These are phyloP conservation scores for Oncopodura yosiiana DNA, from an alignment of 1,140 invertebrate genomes.

Conservation along the genomic window DNA sequence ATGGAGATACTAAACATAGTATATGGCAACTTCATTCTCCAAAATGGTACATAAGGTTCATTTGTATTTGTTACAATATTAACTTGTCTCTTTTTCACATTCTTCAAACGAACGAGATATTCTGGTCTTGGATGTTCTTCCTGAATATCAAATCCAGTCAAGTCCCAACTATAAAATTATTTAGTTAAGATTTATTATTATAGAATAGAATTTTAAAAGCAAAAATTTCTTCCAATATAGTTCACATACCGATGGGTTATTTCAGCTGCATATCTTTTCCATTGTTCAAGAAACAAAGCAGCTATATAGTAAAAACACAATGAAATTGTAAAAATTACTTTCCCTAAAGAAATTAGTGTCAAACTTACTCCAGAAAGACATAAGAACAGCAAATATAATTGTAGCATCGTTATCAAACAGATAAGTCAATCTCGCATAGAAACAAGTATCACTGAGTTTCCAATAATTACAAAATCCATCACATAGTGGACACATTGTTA, in stretches of 20 bases:
- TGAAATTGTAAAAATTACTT: background rate
- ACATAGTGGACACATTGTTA: conserved; percentile 75
- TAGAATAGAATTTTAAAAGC: too few species aligned
- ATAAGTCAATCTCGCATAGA: conserved; percentile 77
- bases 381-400: conserved; percentile 87
- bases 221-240: too few species aligned
- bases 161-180: too few species aligned
- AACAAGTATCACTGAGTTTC: conserved; percentile 74
- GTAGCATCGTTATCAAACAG: conserved; percentile 92
- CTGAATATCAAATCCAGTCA: conserved; percentile 73
- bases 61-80: conserved; percentile 65
- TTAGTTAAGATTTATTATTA: too few species aligned
- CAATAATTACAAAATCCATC: conserved; percentile 78
- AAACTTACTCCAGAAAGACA: conserved; percentile 85
- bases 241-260: conserved; percentile 84
- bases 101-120: conserved; percentile 59
- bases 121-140: conserved; percentile 80
- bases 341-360: background rate
- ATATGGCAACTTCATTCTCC: conserved; percentile 72
- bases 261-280: conserved; percentile 85
- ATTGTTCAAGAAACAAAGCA: conserved; percentile 79
- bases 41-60: conserved; percentile 78
- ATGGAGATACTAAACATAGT: conserved; percentile 73
- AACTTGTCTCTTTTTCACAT: conserved; percentile 50
- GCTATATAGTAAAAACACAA: conserved; percentile 43